Evolutionary conservation across 1,140 invertebrate genomes (phyloP).

Genomic region (Rhyacophila brunnea): DNA sequence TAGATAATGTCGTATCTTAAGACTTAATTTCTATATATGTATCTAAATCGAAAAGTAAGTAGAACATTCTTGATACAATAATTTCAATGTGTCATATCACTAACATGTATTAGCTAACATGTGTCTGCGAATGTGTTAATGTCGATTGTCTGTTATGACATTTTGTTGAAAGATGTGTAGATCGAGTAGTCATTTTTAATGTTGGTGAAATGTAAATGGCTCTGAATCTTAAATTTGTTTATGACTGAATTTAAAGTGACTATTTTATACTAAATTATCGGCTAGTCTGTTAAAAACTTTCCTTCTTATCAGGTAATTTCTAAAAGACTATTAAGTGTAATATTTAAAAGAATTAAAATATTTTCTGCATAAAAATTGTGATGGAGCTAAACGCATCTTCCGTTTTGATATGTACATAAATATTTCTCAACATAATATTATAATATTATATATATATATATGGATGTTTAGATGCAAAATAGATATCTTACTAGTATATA

Average conservation of each 20-base stretch:
- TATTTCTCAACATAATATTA: background rate
- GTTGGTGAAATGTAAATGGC: too few relatives aligned
- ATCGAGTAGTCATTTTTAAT: too few relatives aligned
- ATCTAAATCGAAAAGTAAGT: too few relatives aligned
- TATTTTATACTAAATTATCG: conserved; percentile 29
- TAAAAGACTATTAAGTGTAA: conserved; percentile 16
- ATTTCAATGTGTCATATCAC: too few relatives aligned
- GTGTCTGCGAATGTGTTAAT: too few relatives aligned
- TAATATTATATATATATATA: conserved; percentile 2
- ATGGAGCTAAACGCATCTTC: conserved; percentile 17
- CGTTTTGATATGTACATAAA: conserved; percentile 21
- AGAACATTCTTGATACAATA: too few relatives aligned
- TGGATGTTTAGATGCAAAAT: conserved; percentile 21
- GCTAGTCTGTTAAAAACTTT: conserved; percentile 21
- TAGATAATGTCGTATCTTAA: too few relatives aligned
- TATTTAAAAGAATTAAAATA: conserved; percentile 11
- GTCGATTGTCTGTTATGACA: too few relatives aligned
- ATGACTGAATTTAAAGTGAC: conserved; percentile 26
- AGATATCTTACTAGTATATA: conserved; percentile 11
- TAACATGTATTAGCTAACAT: too few relatives aligned
- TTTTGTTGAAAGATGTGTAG: too few relatives aligned
- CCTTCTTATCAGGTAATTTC: conserved; percentile 14
- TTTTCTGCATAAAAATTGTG: conserved; percentile 20
- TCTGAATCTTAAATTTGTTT: conserved; percentile 14
- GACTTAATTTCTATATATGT: too few relatives aligned